Conservation (phyloP, 2,888 invertebrate genomes). For the Lycophotia porphyrea region DNA sequence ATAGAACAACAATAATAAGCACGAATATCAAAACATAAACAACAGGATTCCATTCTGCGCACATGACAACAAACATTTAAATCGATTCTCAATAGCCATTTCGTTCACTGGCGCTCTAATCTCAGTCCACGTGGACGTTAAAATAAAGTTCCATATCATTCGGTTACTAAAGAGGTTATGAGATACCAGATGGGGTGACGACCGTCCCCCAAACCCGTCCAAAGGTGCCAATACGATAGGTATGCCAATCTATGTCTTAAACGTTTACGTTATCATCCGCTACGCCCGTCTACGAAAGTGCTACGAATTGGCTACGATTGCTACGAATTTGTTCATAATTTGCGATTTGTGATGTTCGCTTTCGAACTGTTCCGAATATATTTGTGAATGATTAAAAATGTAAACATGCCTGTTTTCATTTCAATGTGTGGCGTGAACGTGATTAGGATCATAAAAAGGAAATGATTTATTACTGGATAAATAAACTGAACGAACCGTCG, state of each 20-base stretch:
- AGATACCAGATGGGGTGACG: conserved; percentile 81
- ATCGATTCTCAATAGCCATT: conserved; percentile 61
- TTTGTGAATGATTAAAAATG: conserved; percentile 19
- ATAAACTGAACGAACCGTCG: conserved; percentile 22
- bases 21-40: conserved; percentile 47
- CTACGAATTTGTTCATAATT: conserved; percentile 58
- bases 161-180: conserved; percentile 79
- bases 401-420: conserved; percentile 38
- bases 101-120: conserved; percentile 48
- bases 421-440: conserved; percentile 12
- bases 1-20: not conserved
- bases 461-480: conserved; percentile 37
- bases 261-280: conserved; percentile 77
- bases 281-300: conserved; percentile 77
- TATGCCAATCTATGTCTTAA: conserved; percentile 76
- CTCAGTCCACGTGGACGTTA: conserved; percentile 75
- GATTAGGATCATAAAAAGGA: conserved; percentile 23
- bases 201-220: conserved; percentile 77
- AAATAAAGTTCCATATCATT: conserved; percentile 79
- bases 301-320: conserved; percentile 75
- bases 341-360: conserved; percentile 32
- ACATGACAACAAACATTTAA: conserved; percentile 61
- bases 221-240: conserved; percentile 75
- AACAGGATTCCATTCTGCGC: conserved; percentile 44
- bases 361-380: conserved; percentile 24